Evolutionary conservation across 2,888 invertebrate species (phyloP).

Genomic region (Tipula unca): DNA sequence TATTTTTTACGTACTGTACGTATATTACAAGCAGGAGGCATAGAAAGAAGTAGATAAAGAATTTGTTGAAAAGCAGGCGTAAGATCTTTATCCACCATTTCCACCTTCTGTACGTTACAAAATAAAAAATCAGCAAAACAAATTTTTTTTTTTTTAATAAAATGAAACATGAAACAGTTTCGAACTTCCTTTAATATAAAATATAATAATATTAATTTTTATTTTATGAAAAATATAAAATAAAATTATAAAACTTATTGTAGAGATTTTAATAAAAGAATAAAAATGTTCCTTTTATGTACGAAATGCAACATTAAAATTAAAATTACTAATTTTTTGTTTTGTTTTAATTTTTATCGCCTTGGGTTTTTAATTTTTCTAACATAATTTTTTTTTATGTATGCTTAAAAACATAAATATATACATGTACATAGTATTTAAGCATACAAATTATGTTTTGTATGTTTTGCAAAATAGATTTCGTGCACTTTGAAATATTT

Average conservation of each 20-base stretch:
- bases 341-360: not conserved
- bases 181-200: not conserved
- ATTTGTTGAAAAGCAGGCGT: constrained; percentile 8
- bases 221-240: not conserved
- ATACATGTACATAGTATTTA: not conserved
- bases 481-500: not conserved
- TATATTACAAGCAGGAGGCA: not conserved
- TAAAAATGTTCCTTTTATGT: not conserved
- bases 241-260: not conserved
- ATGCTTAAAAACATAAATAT: no score
- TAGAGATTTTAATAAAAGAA: not conserved
- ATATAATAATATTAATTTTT: not conserved
- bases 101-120: not conserved
- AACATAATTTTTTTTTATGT: not conserved
- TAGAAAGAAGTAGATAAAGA: not conserved
- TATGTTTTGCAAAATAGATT: not conserved
- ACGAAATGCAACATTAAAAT: not conserved
- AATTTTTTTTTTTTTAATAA: not conserved
- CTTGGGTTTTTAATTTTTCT: not conserved
- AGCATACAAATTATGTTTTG: not conserved
- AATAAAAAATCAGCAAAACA: not conserved
- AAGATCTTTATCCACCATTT: constrained; percentile 14
- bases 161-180: not conserved
- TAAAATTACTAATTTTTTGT: not conserved
- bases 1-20: not conserved